phyloP scores from a whole-genome alignment of 92 coral and sea anemone genomes.

The Muricea muricata region DNA sequence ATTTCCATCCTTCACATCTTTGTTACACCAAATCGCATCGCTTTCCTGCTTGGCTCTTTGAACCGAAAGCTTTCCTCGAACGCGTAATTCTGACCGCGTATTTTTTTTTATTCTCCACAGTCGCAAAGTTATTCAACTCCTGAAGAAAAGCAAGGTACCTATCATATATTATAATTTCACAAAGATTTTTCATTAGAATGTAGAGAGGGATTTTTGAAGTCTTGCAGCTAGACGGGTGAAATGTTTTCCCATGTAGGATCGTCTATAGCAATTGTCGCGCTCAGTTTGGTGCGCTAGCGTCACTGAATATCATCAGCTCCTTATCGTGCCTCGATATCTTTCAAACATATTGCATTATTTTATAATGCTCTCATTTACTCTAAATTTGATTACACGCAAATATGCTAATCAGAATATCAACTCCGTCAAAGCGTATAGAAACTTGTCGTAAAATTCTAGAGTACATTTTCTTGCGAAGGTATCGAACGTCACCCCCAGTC shows the following conservation, averaged over 20 bases:
- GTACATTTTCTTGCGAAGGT: too few species aligned
- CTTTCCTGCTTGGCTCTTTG: neutral
- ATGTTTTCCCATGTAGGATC: too few species aligned
- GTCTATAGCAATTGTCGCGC: too few species aligned
- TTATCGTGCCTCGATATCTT: neutral
- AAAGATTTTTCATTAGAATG: neutral
- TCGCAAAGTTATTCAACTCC: neutral
- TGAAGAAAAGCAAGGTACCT: conserved; percentile 9
- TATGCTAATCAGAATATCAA: neutral
- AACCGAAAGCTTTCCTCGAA: neutral
- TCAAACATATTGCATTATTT: neutral
- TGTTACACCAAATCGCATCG: neutral
- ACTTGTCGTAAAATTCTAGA: too few species aligned
- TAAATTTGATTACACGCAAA: neutral
- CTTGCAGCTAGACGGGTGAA: too few species aligned
- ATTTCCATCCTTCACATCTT: neutral
- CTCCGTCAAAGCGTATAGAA: too few species aligned
- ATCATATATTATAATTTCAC: neutral
- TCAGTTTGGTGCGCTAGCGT: too few species aligned
- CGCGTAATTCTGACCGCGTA: neutral
- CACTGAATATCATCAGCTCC: too few species aligned
- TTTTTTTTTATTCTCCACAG: neutral
- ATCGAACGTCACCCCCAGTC: too few species aligned
- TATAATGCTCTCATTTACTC: neutral
- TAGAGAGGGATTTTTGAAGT: too few species aligned